Percentiles rank a stretch among this genome's conserved stretches.
These are phyloP conservation scores for Galaxea fascicularis DNA, from an alignment of 92 coral and sea anemone species.

Conservation along the genomic window DNA sequence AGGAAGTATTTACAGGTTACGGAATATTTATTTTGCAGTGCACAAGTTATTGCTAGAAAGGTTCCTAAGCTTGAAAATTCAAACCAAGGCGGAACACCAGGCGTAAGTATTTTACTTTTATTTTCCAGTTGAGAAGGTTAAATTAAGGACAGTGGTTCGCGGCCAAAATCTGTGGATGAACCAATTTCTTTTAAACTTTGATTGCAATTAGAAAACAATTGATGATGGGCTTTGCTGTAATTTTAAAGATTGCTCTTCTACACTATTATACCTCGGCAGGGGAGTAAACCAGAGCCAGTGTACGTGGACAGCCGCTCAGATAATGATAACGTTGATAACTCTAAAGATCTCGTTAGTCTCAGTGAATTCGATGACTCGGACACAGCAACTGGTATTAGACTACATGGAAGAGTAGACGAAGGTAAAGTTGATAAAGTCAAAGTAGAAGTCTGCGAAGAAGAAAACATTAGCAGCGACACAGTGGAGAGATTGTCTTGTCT, in stretches of 20 bases:
- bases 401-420: not conserved
- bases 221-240: slow-evolving; percentile 5
- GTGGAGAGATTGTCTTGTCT: slow-evolving; percentile 21
- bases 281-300: slow-evolving; percentile 38
- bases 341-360: slow-evolving; percentile 10
- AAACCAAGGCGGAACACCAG: slow-evolving; percentile 24
- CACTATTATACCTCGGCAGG: slow-evolving; percentile 5
- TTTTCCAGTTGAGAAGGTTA: not conserved
- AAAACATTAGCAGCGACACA: not conserved
- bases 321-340: slow-evolving; percentile 6
- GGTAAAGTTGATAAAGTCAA: slow-evolving; percentile 13
- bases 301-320: slow-evolving; percentile 45
- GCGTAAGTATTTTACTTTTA: slow-evolving; percentile 25
- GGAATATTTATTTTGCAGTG: slow-evolving; percentile 28
- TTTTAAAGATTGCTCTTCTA: not conserved
- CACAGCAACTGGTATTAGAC: slow-evolving; percentile 3
- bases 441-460: slow-evolving; percentile 17
- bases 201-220: not conserved
- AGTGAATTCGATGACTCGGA: slow-evolving; percentile 42
- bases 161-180: not conserved
- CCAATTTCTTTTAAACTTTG: not conserved
- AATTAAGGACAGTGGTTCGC: not conserved
- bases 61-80: slow-evolving; percentile 32
- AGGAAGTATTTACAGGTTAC: not conserved
- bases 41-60: slow-evolving; percentile 22